Conservation (phyloP, 37 sponge, comb jelly and placozoan species). For the Chondrosia reniformis region DNA sequence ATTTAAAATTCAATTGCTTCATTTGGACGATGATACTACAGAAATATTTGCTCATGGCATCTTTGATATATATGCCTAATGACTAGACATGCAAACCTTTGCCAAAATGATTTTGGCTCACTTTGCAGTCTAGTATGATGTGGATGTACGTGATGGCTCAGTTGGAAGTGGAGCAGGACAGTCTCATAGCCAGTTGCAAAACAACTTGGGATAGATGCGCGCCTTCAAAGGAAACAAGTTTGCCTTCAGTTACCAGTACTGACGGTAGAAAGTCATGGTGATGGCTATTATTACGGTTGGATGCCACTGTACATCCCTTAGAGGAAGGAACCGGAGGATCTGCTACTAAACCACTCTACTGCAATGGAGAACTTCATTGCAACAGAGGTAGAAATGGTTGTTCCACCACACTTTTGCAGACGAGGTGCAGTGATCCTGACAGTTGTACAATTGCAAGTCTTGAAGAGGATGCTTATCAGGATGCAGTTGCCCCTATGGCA, state of each 20-base stretch:
- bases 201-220: neutral
- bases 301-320: conserved; percentile 2
- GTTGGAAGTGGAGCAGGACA: neutral
- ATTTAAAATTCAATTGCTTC: neutral
- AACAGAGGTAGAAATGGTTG: neutral
- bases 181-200: too few species aligned
- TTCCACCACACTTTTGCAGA: conserved; percentile 13
- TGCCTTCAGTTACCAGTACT: neutral
- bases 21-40: neutral
- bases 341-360: neutral
- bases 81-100: neutral
- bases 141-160: too few species aligned
- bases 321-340: conserved; percentile 5
- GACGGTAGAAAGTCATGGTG: too few species aligned
- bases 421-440: conserved; percentile 12
- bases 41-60: conserved; percentile 4
- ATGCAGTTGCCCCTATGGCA: too few species aligned
- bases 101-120: neutral
- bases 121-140: neutral
- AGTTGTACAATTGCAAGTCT: neutral
- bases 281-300: neutral
- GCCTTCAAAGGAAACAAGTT: neutral
- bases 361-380: conserved; percentile 6
- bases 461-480: conserved; percentile 4
- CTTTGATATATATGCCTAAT: conserved; percentile 3